Base-by-base conservation (phyloP, 2,113 vertebrate species). In the Ammodytes marinus region DNA sequence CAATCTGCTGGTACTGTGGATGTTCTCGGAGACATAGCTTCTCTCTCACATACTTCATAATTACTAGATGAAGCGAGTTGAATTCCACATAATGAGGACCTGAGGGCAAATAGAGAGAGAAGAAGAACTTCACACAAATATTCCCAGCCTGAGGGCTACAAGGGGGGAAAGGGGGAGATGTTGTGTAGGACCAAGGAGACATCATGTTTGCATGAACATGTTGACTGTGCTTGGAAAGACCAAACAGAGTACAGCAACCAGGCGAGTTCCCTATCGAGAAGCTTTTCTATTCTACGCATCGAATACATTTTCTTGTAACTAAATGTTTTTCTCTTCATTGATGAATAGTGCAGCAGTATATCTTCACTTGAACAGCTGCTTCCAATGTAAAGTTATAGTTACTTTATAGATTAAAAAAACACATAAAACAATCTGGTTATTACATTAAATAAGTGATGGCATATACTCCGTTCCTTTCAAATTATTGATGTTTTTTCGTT, bases 21-120 rank as follows among this genome's bases (percentile, higher is more conserved):
- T 76, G 58, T 11, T 43, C 63, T 82, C 2, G 0, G 53, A 60
- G 37, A 88, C 27, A 9, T 14, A 73, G 27, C 69, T 69, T 42
- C 60, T 71, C 60, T 58, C 67, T 72, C 50, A 12, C 46, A 49
- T 2, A 50, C 64, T 89, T 87, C 83, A 65, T 91, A 81, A 91
- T 83, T 74, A 86, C 35, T 3, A 74, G 59, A 83, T 72, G 65
- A 89, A 71, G 78, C 54, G 8, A 80, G 86, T 69, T 72, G 73
- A 78, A 77, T 79, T 88, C 53, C 12, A 7, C 81, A 81, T 93
- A 92, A 91, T 93, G 90, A 86, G 64, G 83, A 83, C 89, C 83
- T 63, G 66, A 88, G 83, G 80, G 85, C 69, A 78, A 67, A 79
- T 59, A 73, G 39, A 52, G 69, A 40, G 53, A 80, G 43, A 27